Evolutionary conservation across 2,888 invertebrate genomes (phyloP).

Genomic region (Ferrisia virgata): DNA sequence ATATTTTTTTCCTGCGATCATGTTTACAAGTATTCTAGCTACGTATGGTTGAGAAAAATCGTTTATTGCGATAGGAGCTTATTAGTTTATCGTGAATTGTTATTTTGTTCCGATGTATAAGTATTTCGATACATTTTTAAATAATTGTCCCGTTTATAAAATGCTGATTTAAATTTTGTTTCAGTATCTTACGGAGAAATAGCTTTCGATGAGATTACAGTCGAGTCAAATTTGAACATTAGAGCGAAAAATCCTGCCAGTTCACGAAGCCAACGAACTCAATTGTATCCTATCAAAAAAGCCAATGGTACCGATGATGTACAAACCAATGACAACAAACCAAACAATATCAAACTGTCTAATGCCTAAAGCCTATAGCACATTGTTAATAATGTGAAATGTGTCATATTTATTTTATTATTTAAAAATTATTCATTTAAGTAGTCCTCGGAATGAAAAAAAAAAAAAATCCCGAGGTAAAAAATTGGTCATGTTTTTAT

Average conservation of each 20-base stretch:
- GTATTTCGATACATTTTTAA: neutral
- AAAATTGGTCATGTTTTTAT: neutral
- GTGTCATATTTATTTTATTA: no score
- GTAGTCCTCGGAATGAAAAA: no score
- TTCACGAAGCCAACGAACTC: slow-evolving; percentile 11
- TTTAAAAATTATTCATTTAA: no score
- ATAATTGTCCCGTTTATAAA: no score
- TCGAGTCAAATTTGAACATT: slow-evolving; percentile 51
- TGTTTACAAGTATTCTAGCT: neutral
- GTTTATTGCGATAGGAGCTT: neutral
- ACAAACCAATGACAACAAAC: neutral
- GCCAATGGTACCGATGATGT: neutral
- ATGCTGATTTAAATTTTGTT: neutral
- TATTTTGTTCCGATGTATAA: neutral
- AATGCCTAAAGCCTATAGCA: neutral
- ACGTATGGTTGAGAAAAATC: neutral
- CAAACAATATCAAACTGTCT: neutral
- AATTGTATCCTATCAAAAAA: slow-evolving; percentile 7
- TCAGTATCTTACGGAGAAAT: neutral
- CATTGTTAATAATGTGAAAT: no score
- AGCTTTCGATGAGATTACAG: slow-evolving; percentile 55
- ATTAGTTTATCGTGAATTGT: neutral
- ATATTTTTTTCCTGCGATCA: neutral
- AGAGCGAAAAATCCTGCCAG: slow-evolving; percentile 20
- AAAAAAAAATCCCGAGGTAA: neutral